Evolutionary conservation across 2,888 invertebrate genomes (phyloP), one percentile per base, ranked within the genome.

Genomic region (Meteorus cinctellus): DNA sequence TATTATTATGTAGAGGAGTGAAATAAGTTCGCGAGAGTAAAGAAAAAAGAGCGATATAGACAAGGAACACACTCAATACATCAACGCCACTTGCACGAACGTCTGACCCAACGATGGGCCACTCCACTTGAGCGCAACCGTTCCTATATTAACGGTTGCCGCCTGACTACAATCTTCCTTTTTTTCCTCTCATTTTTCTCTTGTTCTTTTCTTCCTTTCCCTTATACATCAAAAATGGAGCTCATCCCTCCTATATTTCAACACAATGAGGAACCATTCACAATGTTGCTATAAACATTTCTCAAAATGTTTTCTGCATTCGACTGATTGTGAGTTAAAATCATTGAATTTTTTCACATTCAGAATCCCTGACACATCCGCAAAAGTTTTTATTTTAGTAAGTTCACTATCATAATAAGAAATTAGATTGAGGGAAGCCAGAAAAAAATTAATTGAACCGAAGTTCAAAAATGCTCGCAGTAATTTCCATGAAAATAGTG

Each of bases 71-170:
- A 70, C 60, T 60, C 70, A 36, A 59, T 70, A 69, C 45, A 70
- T 70, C 70, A 72, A 66, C 74, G 71, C 68, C 72, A 76, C 76
- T 80, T 78, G 75, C 75, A 76, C 75, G 71, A 86, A 86, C 84
- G 87, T 86, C 87, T 87, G 86, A 88, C 86, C 87, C 84, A 83
- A 88, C 87, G 86, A 88, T 87, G 84, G 86, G 84, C 86, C 85
- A 86, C 88, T 88, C 83, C 82, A 84, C 84, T 85, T 80, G 83
- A 84, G 82, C 77, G 80, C 81, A 82, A 85, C 87, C 86, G 87
- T 88, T 88, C 83, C 87, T 87, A 87, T 88, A 87, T 87, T 88
- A 88, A 87, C 87, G 85, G 85, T n/a, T 48, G 1, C 16, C 48
- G n/a, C 48, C n/a, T n/a, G 48, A 6, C n/a, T 48, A 48, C 14